Base-by-base conservation (phyloP, 2,888 invertebrate species). In the Hyposoter dolosus region DNA sequence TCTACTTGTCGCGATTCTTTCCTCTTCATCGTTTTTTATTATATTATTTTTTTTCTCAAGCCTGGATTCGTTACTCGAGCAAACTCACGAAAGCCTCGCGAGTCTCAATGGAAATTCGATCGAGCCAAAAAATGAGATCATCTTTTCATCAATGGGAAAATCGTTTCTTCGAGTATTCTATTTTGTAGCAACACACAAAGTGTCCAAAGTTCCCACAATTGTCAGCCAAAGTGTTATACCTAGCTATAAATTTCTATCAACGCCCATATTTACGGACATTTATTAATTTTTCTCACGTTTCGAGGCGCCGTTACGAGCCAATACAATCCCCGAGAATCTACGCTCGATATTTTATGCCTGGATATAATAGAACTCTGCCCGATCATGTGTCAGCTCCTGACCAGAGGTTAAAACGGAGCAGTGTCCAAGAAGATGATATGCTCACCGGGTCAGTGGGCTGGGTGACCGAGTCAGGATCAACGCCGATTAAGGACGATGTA, bases 271-370 rank as follows among this genome's bases (percentile, higher is more conserved):
- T 47, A 47, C n/a, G 71, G 71, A 80, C 66, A 28, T 83, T 83
- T 81, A 83, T 81, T 82, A 71, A 84, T 86, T 86, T 81, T 87
- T 84, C 82, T 87, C 84, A 80, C 87, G 69, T 86, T 83, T 77
- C 28, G 10, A 65, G 35, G 32, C 23, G 50, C 43, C 19, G 45
- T 71, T 56, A 85, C 82, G 78, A 82, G 45, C 53, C 60, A 17
- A 56, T 4, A 35, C 23, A 75, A 72, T 74, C 43, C 28, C 7
- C 45, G 53, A 71, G 12, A 60, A 76, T 28, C 28, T n/a, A n/a
- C n/a, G n/a, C n/a, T n/a, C n/a, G n/a, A n/a, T n/a, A n/a, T n/a
- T n/a, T n/a, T n/a, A n/a, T n/a, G n/a, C n/a, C n/a, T n/a, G n/a
- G n/a, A n/a, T n/a, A n/a, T n/a, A n/a, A n/a, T n/a, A n/a, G n/a